A percentile compares a stretch with the other conserved stretches of the same genome.
These are phyloP conservation scores for Ophioninae sp. DNA, from an alignment of 2,888 invertebrate genomes.

Conservation along the genomic window DNA sequence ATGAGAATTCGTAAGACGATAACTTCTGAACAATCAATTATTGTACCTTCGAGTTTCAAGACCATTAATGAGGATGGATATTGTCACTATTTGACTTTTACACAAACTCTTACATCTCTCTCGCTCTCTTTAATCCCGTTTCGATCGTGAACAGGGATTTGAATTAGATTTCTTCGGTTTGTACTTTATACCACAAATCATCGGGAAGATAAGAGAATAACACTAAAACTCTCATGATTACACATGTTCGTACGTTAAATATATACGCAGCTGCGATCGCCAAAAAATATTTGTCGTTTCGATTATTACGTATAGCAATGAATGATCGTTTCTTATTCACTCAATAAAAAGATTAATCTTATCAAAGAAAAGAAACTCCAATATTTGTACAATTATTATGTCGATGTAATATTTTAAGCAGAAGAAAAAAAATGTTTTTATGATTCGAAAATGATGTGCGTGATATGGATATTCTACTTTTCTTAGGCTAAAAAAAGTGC, in stretches of 20 bases:
- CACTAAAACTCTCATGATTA: not conserved
- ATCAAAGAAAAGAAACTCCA: not conserved
- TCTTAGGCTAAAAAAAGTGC: not conserved
- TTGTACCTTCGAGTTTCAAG: not conserved
- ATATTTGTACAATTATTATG: not conserved
- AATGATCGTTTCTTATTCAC: not conserved
- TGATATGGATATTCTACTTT: no score
- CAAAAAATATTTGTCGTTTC: not conserved
- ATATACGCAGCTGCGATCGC: not conserved
- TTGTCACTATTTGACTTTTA: not conserved
- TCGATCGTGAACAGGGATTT: not conserved
- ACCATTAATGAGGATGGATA: not conserved
- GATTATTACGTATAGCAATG: not conserved
- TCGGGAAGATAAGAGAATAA: not conserved
- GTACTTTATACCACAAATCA: not conserved
- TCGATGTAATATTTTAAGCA: not conserved
- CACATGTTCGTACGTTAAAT: not conserved
- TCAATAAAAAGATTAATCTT: not conserved
- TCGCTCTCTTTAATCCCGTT: no score
- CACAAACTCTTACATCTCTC: no score
- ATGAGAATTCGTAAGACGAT: no score
- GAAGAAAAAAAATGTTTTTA: no score
- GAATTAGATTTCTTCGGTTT: not conserved
- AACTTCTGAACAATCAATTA: not conserved
- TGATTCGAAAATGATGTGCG: no score